These are phyloP conservation scores for Parnassius smintheus DNA, from an alignment of 2,888 invertebrate genomes.

Conservation along the genomic window DNA sequence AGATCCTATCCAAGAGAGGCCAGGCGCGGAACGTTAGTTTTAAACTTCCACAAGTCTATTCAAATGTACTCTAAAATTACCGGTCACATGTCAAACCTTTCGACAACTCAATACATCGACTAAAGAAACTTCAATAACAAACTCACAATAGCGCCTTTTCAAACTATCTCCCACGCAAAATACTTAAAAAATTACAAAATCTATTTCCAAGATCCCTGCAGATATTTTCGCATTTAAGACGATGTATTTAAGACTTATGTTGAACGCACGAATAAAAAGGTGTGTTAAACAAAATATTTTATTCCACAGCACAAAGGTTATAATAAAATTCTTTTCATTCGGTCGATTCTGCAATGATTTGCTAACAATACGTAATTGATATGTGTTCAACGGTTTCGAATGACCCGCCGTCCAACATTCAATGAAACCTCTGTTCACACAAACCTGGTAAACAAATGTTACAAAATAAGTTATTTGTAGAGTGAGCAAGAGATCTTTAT, in stretches of 20 bases:
- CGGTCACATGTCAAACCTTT: slow-evolving; percentile 41
- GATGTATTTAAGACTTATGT: slow-evolving; percentile 11
- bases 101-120: slow-evolving; percentile 42
- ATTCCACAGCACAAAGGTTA: slow-evolving; percentile 46
- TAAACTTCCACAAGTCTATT: slow-evolving; percentile 3
- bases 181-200: slow-evolving; percentile 26
- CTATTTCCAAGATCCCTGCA: slow-evolving; percentile 6
- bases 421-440: not conserved
- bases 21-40: not conserved
- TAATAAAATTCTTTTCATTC: slow-evolving; percentile 58
- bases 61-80: slow-evolving; percentile 27
- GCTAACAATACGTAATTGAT: slow-evolving; percentile 72
- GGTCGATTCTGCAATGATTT: slow-evolving; percentile 58
- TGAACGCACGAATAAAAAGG: slow-evolving; percentile 22
- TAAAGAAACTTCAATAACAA: slow-evolving; percentile 49
- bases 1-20: too few relatives aligned
- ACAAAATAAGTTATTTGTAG: not conserved
- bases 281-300: slow-evolving; percentile 38
- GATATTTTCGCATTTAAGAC: not conserved
- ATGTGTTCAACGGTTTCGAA: slow-evolving; percentile 63
- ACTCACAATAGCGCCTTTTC: slow-evolving; percentile 37
- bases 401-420: slow-evolving; percentile 35
- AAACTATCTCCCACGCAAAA: slow-evolving; percentile 45
- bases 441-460: not conserved
- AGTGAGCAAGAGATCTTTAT: slow-evolving; percentile 30